Conservation (phyloP, 2,888 invertebrate species). For the Euplexia lucipara region DNA sequence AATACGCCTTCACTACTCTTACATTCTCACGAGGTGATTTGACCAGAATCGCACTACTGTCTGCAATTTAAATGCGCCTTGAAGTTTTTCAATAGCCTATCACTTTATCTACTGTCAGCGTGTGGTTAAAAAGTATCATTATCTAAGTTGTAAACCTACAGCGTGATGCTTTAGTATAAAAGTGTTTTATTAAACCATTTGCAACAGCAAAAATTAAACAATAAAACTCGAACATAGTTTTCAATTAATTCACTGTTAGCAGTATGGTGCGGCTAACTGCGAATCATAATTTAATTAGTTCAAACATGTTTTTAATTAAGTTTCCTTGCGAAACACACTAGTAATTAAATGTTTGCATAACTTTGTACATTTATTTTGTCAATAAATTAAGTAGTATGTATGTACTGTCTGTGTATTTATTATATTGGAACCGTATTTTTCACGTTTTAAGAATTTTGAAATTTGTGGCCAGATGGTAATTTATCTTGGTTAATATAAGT, state of each 20-base stretch:
- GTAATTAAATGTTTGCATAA: slow-evolving; percentile 19
- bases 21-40: no score
- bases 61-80: no score
- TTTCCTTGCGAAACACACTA: slow-evolving; percentile 12
- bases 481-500: background rate
- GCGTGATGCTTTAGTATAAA: no score
- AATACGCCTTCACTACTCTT: no score
- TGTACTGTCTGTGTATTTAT: background rate
- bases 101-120: no score
- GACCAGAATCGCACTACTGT: no score
- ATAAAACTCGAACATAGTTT: slow-evolving; percentile 9
- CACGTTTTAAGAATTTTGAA: no score
- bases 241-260: slow-evolving; percentile 22
- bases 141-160: no score
- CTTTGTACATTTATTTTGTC: slow-evolving; percentile 22
- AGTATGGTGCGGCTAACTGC: background rate
- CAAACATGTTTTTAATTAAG: slow-evolving; percentile 54
- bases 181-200: no score
- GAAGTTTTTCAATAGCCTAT: no score
- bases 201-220: background rate
- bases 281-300: slow-evolving; percentile 50
- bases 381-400: slow-evolving; percentile 25
- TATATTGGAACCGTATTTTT: background rate
- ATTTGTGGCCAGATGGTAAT: no score
- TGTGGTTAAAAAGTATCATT: no score